These are phyloP conservation scores for Catostomus latipinnis DNA, from an alignment of 2,797 vertebrate genomes.

Conservation along the genomic window DNA sequence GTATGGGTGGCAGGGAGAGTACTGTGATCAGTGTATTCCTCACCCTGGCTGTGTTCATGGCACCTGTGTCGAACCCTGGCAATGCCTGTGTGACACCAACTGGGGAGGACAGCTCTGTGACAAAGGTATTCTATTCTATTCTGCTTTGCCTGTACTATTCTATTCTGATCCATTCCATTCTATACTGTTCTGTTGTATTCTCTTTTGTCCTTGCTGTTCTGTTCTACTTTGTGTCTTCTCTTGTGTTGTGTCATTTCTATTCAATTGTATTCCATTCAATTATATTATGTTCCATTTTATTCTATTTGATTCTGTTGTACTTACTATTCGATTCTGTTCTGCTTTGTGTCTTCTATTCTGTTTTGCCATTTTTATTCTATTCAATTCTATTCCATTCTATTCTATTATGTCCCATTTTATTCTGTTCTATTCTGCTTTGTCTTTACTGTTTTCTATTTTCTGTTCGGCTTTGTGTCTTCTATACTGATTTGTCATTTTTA, in stretches of 20 bases:
- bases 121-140: constrained; percentile 83
- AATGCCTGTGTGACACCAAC: constrained; percentile 98
- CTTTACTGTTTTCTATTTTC: too few relatives aligned
- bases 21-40: constrained; percentile 97
- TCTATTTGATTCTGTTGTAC: background rate
- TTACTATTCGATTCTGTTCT: background rate
- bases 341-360: background rate
- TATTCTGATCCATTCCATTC: background rate
- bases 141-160: background rate
- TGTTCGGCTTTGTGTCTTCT: background rate
- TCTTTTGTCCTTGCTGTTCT: background rate
- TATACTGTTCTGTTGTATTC: background rate
- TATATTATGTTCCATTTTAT: background rate
- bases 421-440: background rate
- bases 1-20: constrained; percentile 97
- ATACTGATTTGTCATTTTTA: background rate
- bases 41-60: constrained; percentile 97
- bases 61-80: constrained; percentile 96
- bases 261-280: background rate
- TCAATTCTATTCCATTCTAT: constrained; percentile 53
- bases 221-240: background rate
- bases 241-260: background rate
- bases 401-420: background rate
- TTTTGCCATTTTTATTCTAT: background rate
- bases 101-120: constrained; percentile 99